phyloP scores from a whole-genome alignment of 1,140 invertebrate species.

The Neodiprion lecontei region DNA sequence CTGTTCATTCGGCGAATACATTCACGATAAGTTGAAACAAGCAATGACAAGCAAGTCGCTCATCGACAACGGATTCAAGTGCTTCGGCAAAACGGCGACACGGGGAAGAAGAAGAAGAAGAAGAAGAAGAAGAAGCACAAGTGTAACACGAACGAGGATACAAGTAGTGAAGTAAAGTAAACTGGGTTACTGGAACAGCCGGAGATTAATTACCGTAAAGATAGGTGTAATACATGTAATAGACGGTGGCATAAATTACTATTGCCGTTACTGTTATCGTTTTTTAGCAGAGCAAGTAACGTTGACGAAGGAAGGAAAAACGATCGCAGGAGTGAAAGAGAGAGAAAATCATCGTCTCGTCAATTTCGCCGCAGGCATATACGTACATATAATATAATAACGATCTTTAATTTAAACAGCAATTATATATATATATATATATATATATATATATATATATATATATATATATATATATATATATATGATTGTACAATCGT shows the following conservation, averaged over 20 bases:
- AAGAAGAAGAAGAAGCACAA: too few relatives aligned
- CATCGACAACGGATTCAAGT: too few relatives aligned
- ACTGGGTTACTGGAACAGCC: slow-evolving; percentile 45
- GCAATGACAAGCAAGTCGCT: too few relatives aligned
- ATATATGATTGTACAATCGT: not conserved
- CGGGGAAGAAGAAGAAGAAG: not conserved
- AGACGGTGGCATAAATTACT: not conserved
- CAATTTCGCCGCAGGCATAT: too few relatives aligned
- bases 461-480: not conserved
- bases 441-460: not conserved
- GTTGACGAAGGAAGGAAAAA: not conserved
- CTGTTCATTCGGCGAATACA: not conserved
- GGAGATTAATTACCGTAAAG: slow-evolving; percentile 44
- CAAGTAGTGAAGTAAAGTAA: slow-evolving; percentile 23
- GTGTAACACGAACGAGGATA: not conserved
- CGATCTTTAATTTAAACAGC: not conserved
- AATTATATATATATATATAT: not conserved
- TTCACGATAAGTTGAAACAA: not conserved
- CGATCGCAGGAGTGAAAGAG: not conserved
- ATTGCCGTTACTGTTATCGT: not conserved
- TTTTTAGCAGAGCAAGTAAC: not conserved
- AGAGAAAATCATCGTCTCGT: too few relatives aligned
- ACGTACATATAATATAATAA: not conserved
- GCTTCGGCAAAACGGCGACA: not conserved
- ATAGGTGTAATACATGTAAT: slow-evolving; percentile 28